Evolutionary conservation across 1,140 invertebrate genomes (phyloP).

Genomic region (Sycophila sp.): DNA sequence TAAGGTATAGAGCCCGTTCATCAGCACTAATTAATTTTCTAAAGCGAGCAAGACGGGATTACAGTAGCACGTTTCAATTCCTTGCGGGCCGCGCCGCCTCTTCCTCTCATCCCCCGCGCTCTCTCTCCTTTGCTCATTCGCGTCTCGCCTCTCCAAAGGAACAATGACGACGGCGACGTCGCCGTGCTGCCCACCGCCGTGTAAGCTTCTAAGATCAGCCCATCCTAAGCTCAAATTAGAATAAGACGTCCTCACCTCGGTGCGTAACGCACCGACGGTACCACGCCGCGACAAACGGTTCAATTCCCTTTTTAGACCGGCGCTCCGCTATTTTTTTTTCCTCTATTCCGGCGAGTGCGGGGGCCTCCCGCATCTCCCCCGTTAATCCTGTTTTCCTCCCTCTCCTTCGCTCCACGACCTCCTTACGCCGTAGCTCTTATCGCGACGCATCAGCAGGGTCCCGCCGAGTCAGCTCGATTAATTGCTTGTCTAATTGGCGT

Average conservation of each 20-base stretch:
- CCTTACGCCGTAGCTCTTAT: background rate
- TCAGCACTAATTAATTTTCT: too few species aligned
- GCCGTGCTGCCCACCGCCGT: background rate
- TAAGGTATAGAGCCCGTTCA: too few species aligned
- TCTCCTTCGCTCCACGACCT: background rate
- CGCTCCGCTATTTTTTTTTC: conserved; percentile 13
- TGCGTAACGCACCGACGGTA: background rate
- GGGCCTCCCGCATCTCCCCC: background rate
- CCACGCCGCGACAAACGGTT: background rate
- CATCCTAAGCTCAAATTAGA: conserved; percentile 8
- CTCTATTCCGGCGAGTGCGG: background rate
- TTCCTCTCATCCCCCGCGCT: too few species aligned
- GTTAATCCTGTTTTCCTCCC: background rate
- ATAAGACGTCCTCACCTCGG: background rate
- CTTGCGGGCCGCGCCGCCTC: too few species aligned
- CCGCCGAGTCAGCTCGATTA: conserved; percentile 3
- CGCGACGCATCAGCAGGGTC: background rate
- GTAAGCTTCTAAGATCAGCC: background rate
- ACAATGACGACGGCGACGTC: background rate
- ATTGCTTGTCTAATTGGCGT: conserved; percentile 27
- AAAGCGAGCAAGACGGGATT: too few species aligned
- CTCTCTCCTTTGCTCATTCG: too few species aligned
- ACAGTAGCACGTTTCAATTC: too few species aligned
- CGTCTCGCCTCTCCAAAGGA: background rate
- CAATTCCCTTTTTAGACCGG: conserved; percentile 1